A percentile compares a stretch with the other conserved stretches of the same genome.
Evolutionary conservation across 2,888 invertebrate species (phyloP).

Genomic region (Calameuta pallipes): DNA sequence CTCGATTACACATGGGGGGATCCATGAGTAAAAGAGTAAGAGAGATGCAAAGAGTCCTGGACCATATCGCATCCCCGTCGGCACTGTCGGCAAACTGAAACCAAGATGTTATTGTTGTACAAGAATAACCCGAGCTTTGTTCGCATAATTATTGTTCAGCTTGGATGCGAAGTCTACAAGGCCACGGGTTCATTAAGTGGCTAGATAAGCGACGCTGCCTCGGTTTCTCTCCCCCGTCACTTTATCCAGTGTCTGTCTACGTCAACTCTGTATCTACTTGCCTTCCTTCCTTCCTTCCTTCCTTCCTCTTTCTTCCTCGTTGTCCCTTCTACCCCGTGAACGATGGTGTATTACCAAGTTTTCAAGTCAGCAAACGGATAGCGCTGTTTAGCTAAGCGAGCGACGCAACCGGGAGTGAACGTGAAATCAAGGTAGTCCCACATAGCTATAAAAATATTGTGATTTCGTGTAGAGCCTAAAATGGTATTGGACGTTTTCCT

Average conservation of each 20-base stretch:
- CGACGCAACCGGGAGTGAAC: not conserved
- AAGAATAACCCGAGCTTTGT: not conserved
- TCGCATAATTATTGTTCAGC: slow-evolving; percentile 1
- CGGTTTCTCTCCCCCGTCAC: not conserved
- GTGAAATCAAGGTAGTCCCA: not conserved
- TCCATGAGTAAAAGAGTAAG: not conserved
- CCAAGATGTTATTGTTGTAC: not conserved
- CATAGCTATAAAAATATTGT: not conserved
- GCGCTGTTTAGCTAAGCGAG: not conserved
- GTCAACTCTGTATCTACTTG: not conserved
- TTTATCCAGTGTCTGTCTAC: not conserved
- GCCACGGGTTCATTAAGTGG: slow-evolving; percentile 1
- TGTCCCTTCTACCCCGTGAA: not conserved
- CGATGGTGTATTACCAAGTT: not conserved
- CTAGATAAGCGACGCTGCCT: slow-evolving; percentile 3
- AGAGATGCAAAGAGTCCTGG: not conserved
- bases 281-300: not conserved
- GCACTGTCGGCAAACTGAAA: not conserved
- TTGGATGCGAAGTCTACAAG: not conserved
- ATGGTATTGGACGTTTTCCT: not conserved
- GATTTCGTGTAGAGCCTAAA: not conserved
- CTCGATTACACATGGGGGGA: not conserved
- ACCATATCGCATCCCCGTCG: not conserved
- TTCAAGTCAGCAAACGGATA: not conserved
- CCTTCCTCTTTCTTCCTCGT: not conserved